phyloP scores from a whole-genome alignment of 2,797 vertebrate species.

The Pangasius mekongensis region DNA sequence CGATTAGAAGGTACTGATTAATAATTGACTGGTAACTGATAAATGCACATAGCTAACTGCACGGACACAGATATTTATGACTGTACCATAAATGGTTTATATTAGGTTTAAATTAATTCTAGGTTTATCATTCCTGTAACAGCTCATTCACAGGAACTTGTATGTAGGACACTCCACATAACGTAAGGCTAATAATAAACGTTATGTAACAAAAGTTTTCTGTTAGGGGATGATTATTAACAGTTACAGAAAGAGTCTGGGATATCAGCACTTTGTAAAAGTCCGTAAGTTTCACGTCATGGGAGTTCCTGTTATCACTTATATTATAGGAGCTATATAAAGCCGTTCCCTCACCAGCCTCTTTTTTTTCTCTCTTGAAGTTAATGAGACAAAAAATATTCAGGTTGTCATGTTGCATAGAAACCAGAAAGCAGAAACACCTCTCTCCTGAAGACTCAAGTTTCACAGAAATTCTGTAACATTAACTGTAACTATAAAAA shows the following conservation, averaged over 20 bases:
- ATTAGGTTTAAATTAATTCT: no score
- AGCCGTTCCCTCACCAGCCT: background rate
- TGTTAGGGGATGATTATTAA: background rate
- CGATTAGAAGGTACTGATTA: background rate
- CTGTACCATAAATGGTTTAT: no score
- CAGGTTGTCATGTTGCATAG: background rate
- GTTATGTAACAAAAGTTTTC: background rate
- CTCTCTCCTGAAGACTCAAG: background rate
- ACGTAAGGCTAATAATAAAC: background rate
- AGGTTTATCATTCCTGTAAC: no score
- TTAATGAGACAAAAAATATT: conserved; percentile 2
- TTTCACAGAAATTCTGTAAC: background rate
- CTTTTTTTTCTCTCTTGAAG: background rate
- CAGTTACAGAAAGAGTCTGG: background rate
- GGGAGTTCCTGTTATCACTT: background rate
- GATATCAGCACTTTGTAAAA: background rate
- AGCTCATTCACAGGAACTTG: no score
- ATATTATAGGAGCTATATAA: background rate
- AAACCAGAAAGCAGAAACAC: background rate
- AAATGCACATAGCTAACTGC: no score
- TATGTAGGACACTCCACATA: background rate
- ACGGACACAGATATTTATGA: no score
- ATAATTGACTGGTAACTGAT: background rate
- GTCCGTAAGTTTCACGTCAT: background rate
- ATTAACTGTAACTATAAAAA: background rate